Conservation (phyloP, 1,140 invertebrate genomes). For the Chionoecetes opilio region DNA sequence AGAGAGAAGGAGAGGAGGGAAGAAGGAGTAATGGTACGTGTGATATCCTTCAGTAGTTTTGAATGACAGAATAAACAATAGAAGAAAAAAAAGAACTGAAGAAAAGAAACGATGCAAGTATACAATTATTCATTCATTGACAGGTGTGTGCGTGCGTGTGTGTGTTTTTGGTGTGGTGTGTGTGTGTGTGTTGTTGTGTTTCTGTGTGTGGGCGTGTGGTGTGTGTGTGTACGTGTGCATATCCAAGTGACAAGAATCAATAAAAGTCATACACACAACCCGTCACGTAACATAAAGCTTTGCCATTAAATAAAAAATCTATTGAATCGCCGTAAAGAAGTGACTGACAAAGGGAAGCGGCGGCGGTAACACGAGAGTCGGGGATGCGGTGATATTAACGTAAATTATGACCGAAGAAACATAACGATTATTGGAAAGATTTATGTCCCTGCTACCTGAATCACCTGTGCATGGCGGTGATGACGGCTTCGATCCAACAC, state of each 20-base stretch:
- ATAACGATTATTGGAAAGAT: conserved; percentile 60
- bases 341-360: conserved; percentile 23
- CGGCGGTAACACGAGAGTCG: not conserved
- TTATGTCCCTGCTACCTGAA: conserved; percentile 10
- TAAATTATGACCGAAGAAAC: conserved; percentile 56
- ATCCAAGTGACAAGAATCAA: not conserved
- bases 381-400: conserved; percentile 50
- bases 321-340: conserved; percentile 49
- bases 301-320: not conserved
- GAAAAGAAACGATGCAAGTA: conserved; percentile 46
- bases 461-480: not conserved
- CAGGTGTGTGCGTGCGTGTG: conserved; percentile 44
- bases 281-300: not conserved
- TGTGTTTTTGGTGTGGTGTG: conserved; percentile 20
- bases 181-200: conserved; percentile 8
- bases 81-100: not conserved
- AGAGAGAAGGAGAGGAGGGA: not conserved
- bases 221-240: not conserved
- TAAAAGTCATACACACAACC: not conserved
- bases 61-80: conserved; percentile 29
- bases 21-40: not conserved
- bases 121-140: conserved; percentile 62
- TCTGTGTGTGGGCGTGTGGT: not conserved
- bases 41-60: conserved; percentile 8
- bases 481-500: not conserved